Conservation (phyloP, 2,113 vertebrate genomes). For the Agapornis roseicollis region DNA sequence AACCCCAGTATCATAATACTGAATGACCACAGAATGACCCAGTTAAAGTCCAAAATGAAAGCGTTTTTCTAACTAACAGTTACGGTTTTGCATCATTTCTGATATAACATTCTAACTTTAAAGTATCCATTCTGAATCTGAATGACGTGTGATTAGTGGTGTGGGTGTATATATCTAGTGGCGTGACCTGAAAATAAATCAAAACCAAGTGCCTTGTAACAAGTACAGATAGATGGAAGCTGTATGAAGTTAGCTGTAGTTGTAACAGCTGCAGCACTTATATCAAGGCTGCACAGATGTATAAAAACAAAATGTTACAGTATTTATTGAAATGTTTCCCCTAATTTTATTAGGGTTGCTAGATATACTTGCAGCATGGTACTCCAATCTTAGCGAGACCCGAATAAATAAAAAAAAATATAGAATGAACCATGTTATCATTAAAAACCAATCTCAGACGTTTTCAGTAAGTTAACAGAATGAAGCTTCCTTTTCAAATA, state of each 20-base stretch:
- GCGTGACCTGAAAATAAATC: slow-evolving; percentile 54
- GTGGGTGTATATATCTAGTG: neutral
- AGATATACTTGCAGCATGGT: neutral
- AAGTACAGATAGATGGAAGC: neutral
- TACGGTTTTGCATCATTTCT: slow-evolving; percentile 51
- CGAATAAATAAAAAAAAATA: neutral
- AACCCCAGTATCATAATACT: neutral
- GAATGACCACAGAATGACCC: neutral
- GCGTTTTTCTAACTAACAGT: slow-evolving; percentile 32
- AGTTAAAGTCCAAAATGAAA: neutral
- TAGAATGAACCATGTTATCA: rapidly evolving
- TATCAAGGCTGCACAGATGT: neutral
- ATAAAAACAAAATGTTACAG: neutral
- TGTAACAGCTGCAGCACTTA: neutral
- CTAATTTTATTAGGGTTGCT: neutral
- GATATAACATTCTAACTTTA: slow-evolving; percentile 16
- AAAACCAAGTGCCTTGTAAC: slow-evolving; percentile 21
- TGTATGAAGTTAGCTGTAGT: neutral
- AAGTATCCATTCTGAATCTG: slow-evolving; percentile 18
- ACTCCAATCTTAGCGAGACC: neutral
- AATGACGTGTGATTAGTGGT: slow-evolving; percentile 58
- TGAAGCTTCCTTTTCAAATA: neutral
- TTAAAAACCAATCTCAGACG: neutral
- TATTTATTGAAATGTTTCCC: neutral
- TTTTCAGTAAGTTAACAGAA: neutral